Percentiles rank a stretch among this genome's conserved stretches.
Evolutionary conservation across 2,888 invertebrate species (phyloP).

Genomic region (Neelides folsomi): DNA sequence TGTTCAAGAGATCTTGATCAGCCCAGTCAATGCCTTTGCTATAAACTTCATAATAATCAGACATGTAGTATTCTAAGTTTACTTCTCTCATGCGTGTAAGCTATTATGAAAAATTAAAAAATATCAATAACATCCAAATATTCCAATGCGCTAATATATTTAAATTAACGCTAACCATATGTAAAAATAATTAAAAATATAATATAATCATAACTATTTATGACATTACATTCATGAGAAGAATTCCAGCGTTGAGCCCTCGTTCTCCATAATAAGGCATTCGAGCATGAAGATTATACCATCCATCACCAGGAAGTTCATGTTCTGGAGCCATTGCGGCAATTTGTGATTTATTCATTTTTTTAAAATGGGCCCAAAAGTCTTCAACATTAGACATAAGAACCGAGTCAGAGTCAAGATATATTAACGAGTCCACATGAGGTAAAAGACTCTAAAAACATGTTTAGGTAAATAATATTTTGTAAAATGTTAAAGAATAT

Average conservation of each 20-base stretch:
- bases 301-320: conserved; percentile 81
- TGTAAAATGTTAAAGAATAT: too few species aligned
- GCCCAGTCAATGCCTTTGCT: conserved; percentile 83
- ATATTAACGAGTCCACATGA: conserved; percentile 70
- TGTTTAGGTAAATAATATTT: neutral
- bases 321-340: conserved; percentile 79
- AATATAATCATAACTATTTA: too few species aligned
- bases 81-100: conserved; percentile 64
- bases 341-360: conserved; percentile 72
- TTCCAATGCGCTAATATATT: too few species aligned
- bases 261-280: conserved; percentile 84
- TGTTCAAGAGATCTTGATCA: conserved; percentile 92
- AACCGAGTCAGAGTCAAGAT: conserved; percentile 82
- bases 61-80: conserved; percentile 69
- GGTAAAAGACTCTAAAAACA: conserved; percentile 54
- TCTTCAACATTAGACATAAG: conserved; percentile 71
- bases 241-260: conserved; percentile 91
- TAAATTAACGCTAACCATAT: too few species aligned
- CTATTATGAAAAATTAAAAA: too few species aligned
- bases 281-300: conserved; percentile 90
- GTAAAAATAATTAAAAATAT: too few species aligned
- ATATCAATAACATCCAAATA: too few species aligned
- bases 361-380: conserved; percentile 66
- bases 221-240: conserved; percentile 96
- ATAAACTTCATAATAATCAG: conserved; percentile 72